Base-by-base conservation (phyloP, 2,797 vertebrate genomes). In the Melanotaenia trifasciata region DNA sequence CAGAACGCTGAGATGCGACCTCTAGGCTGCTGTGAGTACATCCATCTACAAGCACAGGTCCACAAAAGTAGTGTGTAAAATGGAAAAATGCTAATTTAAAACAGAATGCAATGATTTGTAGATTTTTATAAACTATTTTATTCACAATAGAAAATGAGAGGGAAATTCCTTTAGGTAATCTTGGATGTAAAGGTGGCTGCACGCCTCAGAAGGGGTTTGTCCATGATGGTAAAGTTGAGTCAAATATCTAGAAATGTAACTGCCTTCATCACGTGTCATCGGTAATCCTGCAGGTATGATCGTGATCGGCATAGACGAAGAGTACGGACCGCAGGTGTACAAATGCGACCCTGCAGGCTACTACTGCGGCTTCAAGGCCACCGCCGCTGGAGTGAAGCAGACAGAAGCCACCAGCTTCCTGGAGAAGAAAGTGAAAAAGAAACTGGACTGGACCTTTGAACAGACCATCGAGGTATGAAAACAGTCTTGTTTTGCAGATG, bases 381-480 rank as follows among this genome's bases (percentile, higher is more conserved):
- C 98, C 0, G 97, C 98, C 2, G 96, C 97, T 0, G 98, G 98
- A n/a, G 97, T 99, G 72, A 99, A 99, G 91, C 97, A 99, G 84
- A 99, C 97, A 1, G 97, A 99, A 89, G 98, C 98, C 76, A 99
- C 97, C 87, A 99, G 98, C 92, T 99, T 99, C 91, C 95, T 99
- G 88, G 98, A 99, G 95, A 99, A 99, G 94, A 99, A 99, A 94
- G 96, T 99, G 81, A 99, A 99, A 95, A 99, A 99, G 96, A 99
- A 99, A 94, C 94, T 97, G 91, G 98, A 99, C 68, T 99, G 98
- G 98, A 98, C 96, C 8, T 99, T 97, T 35, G 96, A 96, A 78
- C 96, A 99, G 90, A 99, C 97, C 13, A 94, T 99, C 22, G 98
- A 99, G 96, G 98, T 98, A 94, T 0, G 7, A 11, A 8, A 6